Evolutionary conservation across 2,113 vertebrate genomes (phyloP).

Genomic region (Fukomys damarensis): DNA sequence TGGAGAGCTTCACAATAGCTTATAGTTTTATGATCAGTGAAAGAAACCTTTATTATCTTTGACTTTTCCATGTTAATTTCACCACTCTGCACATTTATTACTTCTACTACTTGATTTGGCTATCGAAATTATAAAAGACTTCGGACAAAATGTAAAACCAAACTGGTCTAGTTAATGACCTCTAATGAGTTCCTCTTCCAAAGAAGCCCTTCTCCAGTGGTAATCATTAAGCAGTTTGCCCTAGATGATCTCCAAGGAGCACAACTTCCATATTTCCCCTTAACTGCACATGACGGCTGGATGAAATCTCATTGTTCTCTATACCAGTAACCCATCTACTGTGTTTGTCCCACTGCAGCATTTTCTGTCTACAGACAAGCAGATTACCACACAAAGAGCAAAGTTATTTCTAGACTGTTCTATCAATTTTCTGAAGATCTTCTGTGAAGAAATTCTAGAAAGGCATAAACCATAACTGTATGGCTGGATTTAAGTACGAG

Average conservation of each 20-base stretch:
- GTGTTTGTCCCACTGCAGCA: background rate
- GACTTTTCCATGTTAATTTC: background rate
- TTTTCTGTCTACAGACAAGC: background rate
- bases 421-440: conserved; percentile 17
- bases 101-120: background rate
- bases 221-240: background rate
- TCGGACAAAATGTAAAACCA: background rate
- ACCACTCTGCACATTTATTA: background rate
- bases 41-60: background rate
- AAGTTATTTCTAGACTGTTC: background rate
- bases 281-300: fast-evolving
- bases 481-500: background rate
- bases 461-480: background rate
- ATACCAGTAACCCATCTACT: background rate
- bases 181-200: background rate
- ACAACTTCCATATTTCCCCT: background rate
- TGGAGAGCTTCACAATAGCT: background rate
- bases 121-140: background rate
- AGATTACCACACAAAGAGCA: background rate
- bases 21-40: background rate
- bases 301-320: background rate
- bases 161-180: background rate
- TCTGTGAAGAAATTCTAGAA: conserved; percentile 35
- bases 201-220: background rate
- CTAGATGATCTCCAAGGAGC: background rate